Conservation (phyloP, 2,113 vertebrate genomes). For the Tachycineta bicolor region DNA sequence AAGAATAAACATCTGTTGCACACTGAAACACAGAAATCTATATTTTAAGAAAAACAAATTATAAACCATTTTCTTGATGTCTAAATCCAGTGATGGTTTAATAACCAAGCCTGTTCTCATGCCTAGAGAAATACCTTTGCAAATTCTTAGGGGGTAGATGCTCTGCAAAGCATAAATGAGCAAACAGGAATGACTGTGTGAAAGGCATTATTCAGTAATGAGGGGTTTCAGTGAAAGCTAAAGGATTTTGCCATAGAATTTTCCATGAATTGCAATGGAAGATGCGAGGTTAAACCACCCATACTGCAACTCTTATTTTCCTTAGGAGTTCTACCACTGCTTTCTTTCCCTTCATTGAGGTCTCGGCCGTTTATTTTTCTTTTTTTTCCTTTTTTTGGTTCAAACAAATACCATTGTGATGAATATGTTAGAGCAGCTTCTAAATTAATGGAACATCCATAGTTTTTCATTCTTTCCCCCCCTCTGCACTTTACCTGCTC, state of each 20-base stretch:
- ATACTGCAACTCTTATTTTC: neutral
- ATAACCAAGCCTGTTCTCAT: neutral
- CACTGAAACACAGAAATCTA: neutral
- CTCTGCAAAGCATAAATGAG: neutral
- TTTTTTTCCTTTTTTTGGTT: neutral
- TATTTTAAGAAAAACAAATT: neutral
- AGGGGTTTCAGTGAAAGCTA: neutral
- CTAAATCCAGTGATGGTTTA: neutral
- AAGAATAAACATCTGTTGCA: neutral
- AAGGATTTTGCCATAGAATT: neutral
- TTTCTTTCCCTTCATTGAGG: neutral
- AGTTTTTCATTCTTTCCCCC: neutral
- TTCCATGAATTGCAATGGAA: neutral
- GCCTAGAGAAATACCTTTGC: neutral
- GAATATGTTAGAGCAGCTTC: neutral
- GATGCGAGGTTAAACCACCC: neutral
- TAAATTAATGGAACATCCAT: neutral
- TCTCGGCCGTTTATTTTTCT: neutral
- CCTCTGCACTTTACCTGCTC: neutral
- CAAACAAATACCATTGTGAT: neutral
- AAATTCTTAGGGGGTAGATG: neutral
- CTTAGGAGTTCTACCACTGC: neutral
- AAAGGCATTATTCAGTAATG: neutral
- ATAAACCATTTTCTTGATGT: neutral
- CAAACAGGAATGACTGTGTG: neutral